Base-by-base conservation (phyloP, 2,888 invertebrate species). In the Thalpophila matura region DNA sequence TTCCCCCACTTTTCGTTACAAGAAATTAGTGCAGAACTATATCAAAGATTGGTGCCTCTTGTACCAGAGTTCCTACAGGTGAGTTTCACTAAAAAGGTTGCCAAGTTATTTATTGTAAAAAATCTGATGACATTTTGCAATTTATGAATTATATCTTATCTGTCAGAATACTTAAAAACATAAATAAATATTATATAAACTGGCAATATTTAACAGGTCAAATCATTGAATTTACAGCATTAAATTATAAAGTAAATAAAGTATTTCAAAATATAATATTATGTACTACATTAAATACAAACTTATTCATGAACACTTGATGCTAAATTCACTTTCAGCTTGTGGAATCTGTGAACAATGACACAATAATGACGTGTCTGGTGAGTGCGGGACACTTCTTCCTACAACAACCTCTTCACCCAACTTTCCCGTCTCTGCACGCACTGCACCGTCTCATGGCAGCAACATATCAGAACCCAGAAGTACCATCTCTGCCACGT, bases 381-480 rank as follows among this genome's bases (percentile, higher is more conserved):
- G 97, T 98, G 73, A 96, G 97, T 72, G 98, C 98, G 51, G 97
- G 97, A 40, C 98, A 99, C 89, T 96, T 99, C 87, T 99, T 99
- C 95, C 96, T 99, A 62, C 99, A 99, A 91, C 98, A 99, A 91
- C 99, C 99, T 3, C 97, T 98, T 62, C 99, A 99, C 95, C 99
- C 99, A 5, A 97, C 99, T 42, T 99, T 97, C 95, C 97, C 98
- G 16, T 97, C 97, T 60, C 96, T 99, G 79, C 96, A 97, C 83
- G 95, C 97, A 65, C 96, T 99, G 80, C 98, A 97, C 89, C 96
- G 96, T 79, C 97, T 96, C 87, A 98, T 99, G 97, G 97, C 97
- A 79, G 95, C 96, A 64, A 97, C 97, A 71, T 99, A 99, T 93
- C 96, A 96, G 71, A 96, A 96, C 79, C 96, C 96, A 59, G 97